These are phyloP conservation scores for Machimus rusticus DNA, from an alignment of 2,888 invertebrate genomes.

Conservation along the genomic window DNA sequence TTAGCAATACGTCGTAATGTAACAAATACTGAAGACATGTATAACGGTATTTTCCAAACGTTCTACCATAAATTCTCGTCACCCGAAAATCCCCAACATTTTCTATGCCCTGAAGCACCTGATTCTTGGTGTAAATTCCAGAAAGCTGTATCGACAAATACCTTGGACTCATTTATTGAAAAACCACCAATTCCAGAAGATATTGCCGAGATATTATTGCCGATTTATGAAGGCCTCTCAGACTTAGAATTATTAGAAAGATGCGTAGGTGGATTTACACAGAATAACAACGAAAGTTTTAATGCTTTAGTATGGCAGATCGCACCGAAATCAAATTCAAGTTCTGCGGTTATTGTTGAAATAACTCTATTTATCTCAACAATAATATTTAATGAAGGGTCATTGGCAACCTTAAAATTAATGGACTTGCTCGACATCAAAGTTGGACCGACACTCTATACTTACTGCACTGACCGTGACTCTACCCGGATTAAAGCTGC, in stretches of 20 bases:
- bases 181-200: conserved; percentile 12
- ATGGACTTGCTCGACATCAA: too few relatives aligned
- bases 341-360: conserved; percentile 9
- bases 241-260: background rate
- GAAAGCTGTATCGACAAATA: background rate
- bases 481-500: too few relatives aligned
- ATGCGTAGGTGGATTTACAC: background rate
- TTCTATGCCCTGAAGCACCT: background rate
- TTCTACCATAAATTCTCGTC: background rate
- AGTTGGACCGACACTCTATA: too few relatives aligned
- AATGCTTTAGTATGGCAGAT: background rate
- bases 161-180: background rate
- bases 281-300: conserved; percentile 9
- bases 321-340: conserved; percentile 31
- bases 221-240: background rate
- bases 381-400: background rate
- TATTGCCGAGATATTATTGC: background rate
- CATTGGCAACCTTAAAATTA: too few relatives aligned
- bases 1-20: background rate
- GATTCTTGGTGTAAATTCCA: background rate
- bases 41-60: background rate
- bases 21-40: background rate
- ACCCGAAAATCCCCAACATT: background rate
- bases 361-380: conserved; percentile 20
- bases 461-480: too few relatives aligned